Evolutionary conservation across 2,113 vertebrate genomes (phyloP), one percentile per base, ranked within the genome.

Genomic region (Actinemys pallida): DNA sequence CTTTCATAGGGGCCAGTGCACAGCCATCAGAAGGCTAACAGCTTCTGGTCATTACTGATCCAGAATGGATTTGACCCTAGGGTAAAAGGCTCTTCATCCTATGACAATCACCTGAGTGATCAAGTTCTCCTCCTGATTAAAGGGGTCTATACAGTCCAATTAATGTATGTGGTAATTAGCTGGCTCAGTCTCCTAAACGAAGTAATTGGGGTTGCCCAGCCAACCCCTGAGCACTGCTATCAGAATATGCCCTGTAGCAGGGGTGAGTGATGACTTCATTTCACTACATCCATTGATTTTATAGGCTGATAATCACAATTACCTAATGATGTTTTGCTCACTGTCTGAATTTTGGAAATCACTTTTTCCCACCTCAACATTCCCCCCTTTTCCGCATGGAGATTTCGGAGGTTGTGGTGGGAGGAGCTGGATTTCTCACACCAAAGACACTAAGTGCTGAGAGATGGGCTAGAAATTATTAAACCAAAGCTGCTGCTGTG

Each of bases 151-250:
- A 0, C 7, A 47, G 24, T 27, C 87, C 39, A 19, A 72, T 69
- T 8, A 53, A 5, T 45, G 57, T 8, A 56, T 59, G 52, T 4
- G 1, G 3, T 53, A 22, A 87, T 90, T 89, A 12, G 50, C 42
- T 10, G 1, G 25, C 78, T 16, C 8, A 1, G 54, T 93, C 80
- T 35, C 76, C 45, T 79, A 35, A n/a, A n/a, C 17, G 39, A 31
- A n/a, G 16, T 59, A 69, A 69, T 8, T 39, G 35, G 31, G 65
- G 35, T 69, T 17, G n/a, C 53, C 42, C 72, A 45, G 50, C 87
- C 20, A 3, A 42, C 56, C 78, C 17, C 3, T 1, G 1, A 10
- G 19, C 54, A 27, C 0, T 0, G 31, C 10, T 29, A 1, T 80
- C 35, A 27, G 49, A 49, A 0, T 0, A 2, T 39, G 57, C 14